These are phyloP conservation scores for cattle (Bos taurus) DNA, from an alignment of 2,113 vertebrate genomes.

Conservation along the genomic window DNA sequence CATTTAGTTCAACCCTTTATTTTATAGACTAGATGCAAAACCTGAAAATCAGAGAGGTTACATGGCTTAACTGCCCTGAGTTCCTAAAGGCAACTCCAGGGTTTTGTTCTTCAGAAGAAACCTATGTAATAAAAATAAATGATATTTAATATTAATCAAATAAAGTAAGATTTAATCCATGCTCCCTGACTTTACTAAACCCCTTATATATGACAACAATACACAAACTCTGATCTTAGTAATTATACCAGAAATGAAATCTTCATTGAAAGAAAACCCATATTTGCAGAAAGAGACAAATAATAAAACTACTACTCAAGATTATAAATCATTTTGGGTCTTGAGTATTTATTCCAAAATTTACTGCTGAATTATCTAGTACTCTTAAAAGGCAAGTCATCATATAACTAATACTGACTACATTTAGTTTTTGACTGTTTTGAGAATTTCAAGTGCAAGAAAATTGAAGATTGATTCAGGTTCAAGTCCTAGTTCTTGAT, in stretches of 20 bases:
- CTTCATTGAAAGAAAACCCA: background rate
- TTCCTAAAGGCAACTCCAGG: background rate
- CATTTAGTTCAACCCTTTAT: background rate
- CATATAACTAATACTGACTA: background rate
- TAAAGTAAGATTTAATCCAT: background rate
- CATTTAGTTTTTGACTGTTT: background rate
- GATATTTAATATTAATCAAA: background rate
- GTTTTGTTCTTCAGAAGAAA: background rate
- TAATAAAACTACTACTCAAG: background rate
- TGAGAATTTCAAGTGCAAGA: background rate
- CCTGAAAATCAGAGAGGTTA: background rate
- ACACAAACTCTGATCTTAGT: background rate
- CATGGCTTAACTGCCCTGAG: background rate
- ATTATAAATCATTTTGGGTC: conserved; percentile 33
- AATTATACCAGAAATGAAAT: background rate
- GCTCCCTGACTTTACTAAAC: background rate
- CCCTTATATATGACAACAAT: background rate
- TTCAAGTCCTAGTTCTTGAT: background rate
- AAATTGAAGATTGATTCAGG: background rate
- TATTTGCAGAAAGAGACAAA: background rate
- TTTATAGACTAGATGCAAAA: background rate
- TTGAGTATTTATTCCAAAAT: background rate
- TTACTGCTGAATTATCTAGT: background rate
- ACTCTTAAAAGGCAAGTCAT: background rate
- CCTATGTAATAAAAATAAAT: background rate